Conservation (phyloP, 2,113 vertebrate genomes). For the Pavo muticus region DNA sequence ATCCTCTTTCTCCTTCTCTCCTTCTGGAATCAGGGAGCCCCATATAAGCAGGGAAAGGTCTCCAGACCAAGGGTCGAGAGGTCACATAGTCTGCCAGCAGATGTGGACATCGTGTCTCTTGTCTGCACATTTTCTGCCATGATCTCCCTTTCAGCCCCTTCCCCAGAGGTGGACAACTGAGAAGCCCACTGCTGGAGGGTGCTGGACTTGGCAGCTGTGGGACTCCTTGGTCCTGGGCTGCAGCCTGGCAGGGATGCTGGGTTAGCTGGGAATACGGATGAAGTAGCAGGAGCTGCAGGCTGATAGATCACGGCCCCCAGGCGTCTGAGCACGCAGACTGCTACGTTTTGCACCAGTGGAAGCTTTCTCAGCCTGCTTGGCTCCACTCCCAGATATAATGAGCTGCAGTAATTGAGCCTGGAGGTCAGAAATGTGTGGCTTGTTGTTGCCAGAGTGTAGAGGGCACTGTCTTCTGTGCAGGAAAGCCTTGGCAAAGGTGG, state of each 20-base stretch:
- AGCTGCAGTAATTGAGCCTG: conserved; percentile 69
- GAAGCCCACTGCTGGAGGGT: not conserved
- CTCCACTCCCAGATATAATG: conserved; percentile 71
- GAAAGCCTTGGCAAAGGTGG: not conserved
- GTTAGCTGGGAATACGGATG: not conserved
- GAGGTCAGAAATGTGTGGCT: conserved; percentile 61
- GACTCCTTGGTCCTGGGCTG: not conserved
- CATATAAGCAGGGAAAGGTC: not conserved
- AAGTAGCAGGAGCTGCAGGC: conserved; percentile 24
- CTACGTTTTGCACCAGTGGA: conserved; percentile 55
- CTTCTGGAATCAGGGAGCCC: not conserved
- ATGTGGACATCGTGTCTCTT: accelerated
- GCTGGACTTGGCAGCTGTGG: not conserved
- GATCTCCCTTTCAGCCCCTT: not conserved
- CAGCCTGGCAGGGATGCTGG: not conserved
- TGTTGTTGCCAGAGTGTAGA: conserved; percentile 26
- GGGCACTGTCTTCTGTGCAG: not conserved
- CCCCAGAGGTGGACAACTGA: not conserved
- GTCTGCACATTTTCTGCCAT: not conserved
- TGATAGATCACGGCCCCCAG: conserved; percentile 36
- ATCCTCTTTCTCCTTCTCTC: not conserved
- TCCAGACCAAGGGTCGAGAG: not conserved
- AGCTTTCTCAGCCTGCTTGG: conserved; percentile 67
- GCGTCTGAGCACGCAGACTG: conserved; percentile 12
- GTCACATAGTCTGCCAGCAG: not conserved